phyloP scores from a whole-genome alignment of 2,888 invertebrate species.

The Lycophotia porphyrea region DNA sequence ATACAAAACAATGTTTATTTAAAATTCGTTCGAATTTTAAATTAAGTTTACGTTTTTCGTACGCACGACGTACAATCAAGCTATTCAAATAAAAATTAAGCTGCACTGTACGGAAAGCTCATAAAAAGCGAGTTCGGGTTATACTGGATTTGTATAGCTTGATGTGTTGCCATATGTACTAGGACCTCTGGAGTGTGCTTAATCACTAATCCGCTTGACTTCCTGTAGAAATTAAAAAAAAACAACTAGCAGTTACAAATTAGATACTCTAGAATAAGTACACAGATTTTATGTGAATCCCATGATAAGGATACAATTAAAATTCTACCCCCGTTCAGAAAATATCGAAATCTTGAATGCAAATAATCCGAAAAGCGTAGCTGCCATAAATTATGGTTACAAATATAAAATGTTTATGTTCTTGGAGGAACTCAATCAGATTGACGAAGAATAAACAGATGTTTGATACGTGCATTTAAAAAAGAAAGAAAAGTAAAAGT shows the following conservation, averaged over 20 bases:
- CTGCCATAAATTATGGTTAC: constrained; percentile 34
- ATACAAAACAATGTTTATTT: not conserved
- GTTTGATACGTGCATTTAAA: not conserved
- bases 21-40: not conserved
- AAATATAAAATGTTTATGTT: constrained; percentile 36
- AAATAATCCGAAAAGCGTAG: constrained; percentile 41
- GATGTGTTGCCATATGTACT: no score
- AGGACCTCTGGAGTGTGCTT: not conserved
- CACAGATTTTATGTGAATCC: constrained; percentile 2
- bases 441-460: not conserved
- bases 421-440: constrained; percentile 1
- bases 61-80: no score
- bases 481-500: no score
- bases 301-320: constrained; percentile 35
- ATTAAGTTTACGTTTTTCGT: not conserved
- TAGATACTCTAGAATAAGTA: not conserved
- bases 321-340: constrained; percentile 28
- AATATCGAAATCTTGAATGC: constrained; percentile 12
- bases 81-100: no score
- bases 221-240: not conserved
- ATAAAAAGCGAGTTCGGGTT: no score
- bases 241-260: not conserved
- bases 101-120: no score
- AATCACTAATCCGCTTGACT: not conserved
- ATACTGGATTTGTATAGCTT: no score